Percentiles rank a stretch among this genome's conserved stretches.
Conservation (phyloP, 2,888 invertebrate genomes). For the Nasonia oneida region DNA sequence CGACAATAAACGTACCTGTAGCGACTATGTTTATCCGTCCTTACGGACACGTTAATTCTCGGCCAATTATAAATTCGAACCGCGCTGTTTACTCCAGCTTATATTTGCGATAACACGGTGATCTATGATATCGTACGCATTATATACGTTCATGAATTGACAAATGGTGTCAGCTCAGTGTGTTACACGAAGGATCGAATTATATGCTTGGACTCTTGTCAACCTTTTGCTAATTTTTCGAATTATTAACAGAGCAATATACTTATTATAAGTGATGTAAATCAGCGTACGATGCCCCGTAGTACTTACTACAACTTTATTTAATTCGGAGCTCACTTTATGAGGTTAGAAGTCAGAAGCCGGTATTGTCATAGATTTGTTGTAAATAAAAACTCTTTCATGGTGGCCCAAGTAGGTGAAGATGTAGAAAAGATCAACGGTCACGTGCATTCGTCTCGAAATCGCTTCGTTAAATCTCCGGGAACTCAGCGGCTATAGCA, state of each 20-base stretch:
- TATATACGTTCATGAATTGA: background rate
- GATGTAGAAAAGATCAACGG: background rate
- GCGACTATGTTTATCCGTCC: background rate
- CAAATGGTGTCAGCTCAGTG: background rate
- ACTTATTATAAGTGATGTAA: too few relatives aligned
- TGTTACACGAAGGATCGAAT: background rate
- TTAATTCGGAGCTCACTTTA: too few relatives aligned
- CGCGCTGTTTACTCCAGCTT: background rate
- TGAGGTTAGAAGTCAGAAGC: too few relatives aligned
- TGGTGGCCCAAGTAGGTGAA: background rate
- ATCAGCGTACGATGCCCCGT: too few relatives aligned
- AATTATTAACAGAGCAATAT: too few relatives aligned
- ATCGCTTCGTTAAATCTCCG: conserved; percentile 11
- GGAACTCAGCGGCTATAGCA: background rate
- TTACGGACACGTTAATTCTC: background rate
- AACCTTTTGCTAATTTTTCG: too few relatives aligned
- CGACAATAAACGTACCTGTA: background rate
- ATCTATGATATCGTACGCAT: background rate
- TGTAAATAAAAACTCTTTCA: background rate
- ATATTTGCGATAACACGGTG: background rate
- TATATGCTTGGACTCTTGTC: too few relatives aligned
- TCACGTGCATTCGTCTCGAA: background rate
- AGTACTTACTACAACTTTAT: too few relatives aligned
- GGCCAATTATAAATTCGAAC: background rate
- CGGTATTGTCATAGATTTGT: too few relatives aligned